Conservation (phyloP, 1,140 invertebrate genomes). For the Drosophila bocki region DNA sequence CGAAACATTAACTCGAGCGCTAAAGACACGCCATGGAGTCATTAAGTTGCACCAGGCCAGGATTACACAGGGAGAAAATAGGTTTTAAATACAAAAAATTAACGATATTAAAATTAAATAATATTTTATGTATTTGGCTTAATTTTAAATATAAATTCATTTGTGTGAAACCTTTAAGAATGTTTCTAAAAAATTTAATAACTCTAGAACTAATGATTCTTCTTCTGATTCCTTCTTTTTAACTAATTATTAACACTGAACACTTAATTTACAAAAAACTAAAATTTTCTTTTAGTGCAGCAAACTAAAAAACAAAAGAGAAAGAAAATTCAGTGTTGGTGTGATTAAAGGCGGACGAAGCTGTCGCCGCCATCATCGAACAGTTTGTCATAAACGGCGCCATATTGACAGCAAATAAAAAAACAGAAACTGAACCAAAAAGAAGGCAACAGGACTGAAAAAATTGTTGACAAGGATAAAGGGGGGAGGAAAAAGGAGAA, state of each 20-base stretch:
- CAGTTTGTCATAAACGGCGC: conserved; percentile 76
- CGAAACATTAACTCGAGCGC: conserved; percentile 75
- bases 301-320: neutral
- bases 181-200: no score
- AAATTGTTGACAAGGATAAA: conserved; percentile 15
- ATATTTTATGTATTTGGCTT: neutral
- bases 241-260: neutral
- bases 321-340: conserved; percentile 18
- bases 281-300: neutral
- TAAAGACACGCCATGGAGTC: conserved; percentile 81
- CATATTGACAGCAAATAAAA: conserved; percentile 67
- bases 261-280: no score
- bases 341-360: conserved; percentile 57
- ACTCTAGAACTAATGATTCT: no score
- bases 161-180: no score
- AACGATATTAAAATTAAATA: neutral
- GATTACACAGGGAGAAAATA: conserved; percentile 1
- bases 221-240: no score
- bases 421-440: conserved; percentile 6
- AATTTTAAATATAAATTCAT: no score
- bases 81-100: no score
- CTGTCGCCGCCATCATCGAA: conserved; percentile 60
- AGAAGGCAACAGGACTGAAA: conserved; percentile 7
- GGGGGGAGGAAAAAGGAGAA: neutral
- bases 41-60: conserved; percentile 55